These are phyloP conservation scores for Hesperophylax magnus DNA, from an alignment of 1,140 invertebrate species.

Conservation along the genomic window DNA sequence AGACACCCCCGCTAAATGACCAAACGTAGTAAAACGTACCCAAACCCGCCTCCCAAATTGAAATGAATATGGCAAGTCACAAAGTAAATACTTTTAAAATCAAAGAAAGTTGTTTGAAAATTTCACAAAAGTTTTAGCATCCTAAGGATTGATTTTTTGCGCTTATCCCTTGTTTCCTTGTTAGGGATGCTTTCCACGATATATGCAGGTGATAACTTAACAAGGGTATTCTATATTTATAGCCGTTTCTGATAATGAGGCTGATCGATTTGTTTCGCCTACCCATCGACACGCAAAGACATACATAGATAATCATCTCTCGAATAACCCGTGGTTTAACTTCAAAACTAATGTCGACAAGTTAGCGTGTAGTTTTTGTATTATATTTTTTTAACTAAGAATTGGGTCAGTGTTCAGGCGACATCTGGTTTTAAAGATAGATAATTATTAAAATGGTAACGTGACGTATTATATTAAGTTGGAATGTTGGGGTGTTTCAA, in stretches of 20 bases:
- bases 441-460: no score
- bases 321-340: not conserved
- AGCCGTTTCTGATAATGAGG: slow-evolving; percentile 21
- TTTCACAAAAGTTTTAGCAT: not conserved
- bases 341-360: slow-evolving; percentile 1
- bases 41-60: no score
- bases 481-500: no score
- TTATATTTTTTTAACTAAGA: not conserved
- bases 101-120: no score
- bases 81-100: no score
- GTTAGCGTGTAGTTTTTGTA: not conserved
- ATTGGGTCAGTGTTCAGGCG: not conserved
- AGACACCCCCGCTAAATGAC: no score
- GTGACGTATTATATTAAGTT: no score
- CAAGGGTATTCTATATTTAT: slow-evolving; percentile 28
- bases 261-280: slow-evolving; percentile 31
- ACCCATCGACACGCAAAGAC: slow-evolving; percentile 23
- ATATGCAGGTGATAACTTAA: slow-evolving; percentile 30
- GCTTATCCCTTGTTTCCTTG: not conserved
- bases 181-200: slow-evolving; percentile 5
- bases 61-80: no score
- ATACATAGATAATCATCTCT: not conserved
- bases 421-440: not conserved
- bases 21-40: no score
- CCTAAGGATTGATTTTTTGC: not conserved